Evolutionary conservation across 2,888 invertebrate species (phyloP), one percentile per base, ranked within the genome.

Genomic region (Galerucella pusilla): DNA sequence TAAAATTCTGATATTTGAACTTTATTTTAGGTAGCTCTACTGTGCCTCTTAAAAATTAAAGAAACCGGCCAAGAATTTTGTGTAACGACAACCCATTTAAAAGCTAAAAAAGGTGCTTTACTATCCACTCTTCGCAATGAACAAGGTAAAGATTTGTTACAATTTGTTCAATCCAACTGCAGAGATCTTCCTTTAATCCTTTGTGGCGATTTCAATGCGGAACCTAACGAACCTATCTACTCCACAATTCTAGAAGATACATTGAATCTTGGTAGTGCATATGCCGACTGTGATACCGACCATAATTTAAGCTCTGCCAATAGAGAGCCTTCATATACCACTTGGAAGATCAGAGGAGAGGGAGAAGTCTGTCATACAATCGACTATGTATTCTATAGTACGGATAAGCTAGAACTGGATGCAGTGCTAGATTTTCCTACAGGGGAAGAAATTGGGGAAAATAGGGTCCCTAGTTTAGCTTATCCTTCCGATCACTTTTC

Each of bases 401-500:
- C 89, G 76, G 87, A 90, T 74, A 87, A 88, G 52, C 87, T 94
- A 57, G 89, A 89, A 80, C 90, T 93, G 1, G 88, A 89, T 14
- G 87, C 89, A 2, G 86, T 91, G 3, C 84, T 92, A 46, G 88
- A 90, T 71, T 89, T 94, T 75, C 94, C 94, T 0, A 89, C 89
- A 0, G 92, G 88, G 54, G 90, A 91, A 35, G 91, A 93, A 80
- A 91, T 94, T 71, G 94, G 94, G 1, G 88, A 89, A 69, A 89
- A 90, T 79, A 89, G 93, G 65, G 91, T 94, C 35, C 94, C 94
- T 2, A 92, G 92, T 70, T 89, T 90, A 79, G 86, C 88, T 69
- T 94, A 94, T 86, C 93, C 94, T 0, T 94, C 94, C 1, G 94
- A 94, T 88, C 94, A 94, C 84, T 92, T 94, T 82, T 93, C 94